These are phyloP conservation scores for Eleginops maclovinus DNA, from an alignment of 2,113 vertebrate genomes.

Conservation along the genomic window DNA sequence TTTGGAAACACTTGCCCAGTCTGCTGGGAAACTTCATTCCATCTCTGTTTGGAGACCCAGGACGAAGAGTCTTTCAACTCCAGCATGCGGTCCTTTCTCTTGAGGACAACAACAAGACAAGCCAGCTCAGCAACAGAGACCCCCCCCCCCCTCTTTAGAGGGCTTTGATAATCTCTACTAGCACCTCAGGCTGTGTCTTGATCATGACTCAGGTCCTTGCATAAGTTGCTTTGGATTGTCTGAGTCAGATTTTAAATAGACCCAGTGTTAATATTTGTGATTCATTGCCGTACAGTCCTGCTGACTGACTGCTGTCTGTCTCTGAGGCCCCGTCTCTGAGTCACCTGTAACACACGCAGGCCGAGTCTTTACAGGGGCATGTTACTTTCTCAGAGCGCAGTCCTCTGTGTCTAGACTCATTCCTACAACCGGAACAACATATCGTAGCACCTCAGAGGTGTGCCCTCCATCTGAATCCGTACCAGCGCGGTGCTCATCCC, in stretches of 20 bases:
- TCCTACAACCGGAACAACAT: slow-evolving; percentile 19
- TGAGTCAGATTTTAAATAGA: slow-evolving; percentile 31
- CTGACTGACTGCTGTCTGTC: slow-evolving; percentile 53
- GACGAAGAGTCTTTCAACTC: slow-evolving; percentile 44
- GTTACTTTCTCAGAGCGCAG: slow-evolving; percentile 5
- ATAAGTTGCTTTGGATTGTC: slow-evolving; percentile 5
- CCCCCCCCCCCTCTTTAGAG: slow-evolving; percentile 7
- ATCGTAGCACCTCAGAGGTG: slow-evolving; percentile 18
- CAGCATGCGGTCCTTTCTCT: slow-evolving; percentile 56
- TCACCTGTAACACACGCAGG: slow-evolving; percentile 32
- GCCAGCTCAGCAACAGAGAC: slow-evolving; percentile 24
- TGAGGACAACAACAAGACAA: slow-evolving; percentile 30
- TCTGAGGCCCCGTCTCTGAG: slow-evolving; percentile 3
- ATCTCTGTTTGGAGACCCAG: slow-evolving; percentile 50
- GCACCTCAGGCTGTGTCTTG: background rate
- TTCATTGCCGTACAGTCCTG: slow-evolving; percentile 33
- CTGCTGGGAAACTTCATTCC: slow-evolving; percentile 63
- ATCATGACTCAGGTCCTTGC: slow-evolving; percentile 50
- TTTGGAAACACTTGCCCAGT: slow-evolving; percentile 75
- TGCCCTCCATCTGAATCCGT: background rate
- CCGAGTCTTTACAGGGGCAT: background rate
- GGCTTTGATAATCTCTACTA: slow-evolving; percentile 10
- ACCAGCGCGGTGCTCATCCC: slow-evolving; percentile 19
- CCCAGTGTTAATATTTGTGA: slow-evolving; percentile 31
- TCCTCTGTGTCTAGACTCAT: slow-evolving; percentile 44